Conservation (phyloP, 2,888 invertebrate species). For the Chloroclystis v-ata region DNA sequence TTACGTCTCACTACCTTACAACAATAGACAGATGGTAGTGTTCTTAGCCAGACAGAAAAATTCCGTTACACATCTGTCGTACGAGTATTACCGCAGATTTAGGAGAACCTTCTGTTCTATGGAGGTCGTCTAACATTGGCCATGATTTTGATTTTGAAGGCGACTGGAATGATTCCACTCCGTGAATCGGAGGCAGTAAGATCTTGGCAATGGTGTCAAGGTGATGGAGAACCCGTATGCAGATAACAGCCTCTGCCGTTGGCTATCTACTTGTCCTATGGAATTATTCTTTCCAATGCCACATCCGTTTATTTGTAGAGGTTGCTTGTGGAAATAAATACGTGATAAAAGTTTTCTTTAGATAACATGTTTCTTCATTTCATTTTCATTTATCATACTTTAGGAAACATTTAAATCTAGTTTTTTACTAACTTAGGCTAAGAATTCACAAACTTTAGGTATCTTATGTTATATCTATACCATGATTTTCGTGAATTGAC, state of each 20-base stretch:
- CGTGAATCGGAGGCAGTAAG: slow-evolving; percentile 45
- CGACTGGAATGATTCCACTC: slow-evolving; percentile 50
- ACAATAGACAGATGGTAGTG: too few relatives aligned
- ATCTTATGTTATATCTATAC: too few relatives aligned
- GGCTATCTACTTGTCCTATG: slow-evolving; percentile 29
- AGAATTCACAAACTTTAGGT: too few relatives aligned
- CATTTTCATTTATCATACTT: too few relatives aligned
- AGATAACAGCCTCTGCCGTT: slow-evolving; percentile 56
- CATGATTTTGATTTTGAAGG: slow-evolving; percentile 51
- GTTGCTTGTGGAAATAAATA: slow-evolving; percentile 4
- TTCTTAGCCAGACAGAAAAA: too few relatives aligned
- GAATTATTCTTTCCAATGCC: slow-evolving; percentile 30
- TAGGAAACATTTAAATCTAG: too few relatives aligned
- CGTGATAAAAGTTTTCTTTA: too few relatives aligned
- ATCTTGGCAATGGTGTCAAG: slow-evolving; percentile 62
- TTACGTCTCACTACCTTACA: too few relatives aligned
- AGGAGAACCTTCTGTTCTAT: slow-evolving; percentile 13
- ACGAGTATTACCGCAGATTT: slow-evolving; percentile 17
- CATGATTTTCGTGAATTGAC: too few relatives aligned
- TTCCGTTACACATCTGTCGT: too few relatives aligned
- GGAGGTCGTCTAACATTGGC: slow-evolving; percentile 41
- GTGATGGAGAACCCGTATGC: slow-evolving; percentile 62
- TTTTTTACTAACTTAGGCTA: too few relatives aligned
- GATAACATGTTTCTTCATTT: too few relatives aligned
- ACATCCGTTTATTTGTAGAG: slow-evolving; percentile 21